Base-by-base conservation (phyloP, 2,888 invertebrate species). In the Lepetodrilus schrolli region DNA sequence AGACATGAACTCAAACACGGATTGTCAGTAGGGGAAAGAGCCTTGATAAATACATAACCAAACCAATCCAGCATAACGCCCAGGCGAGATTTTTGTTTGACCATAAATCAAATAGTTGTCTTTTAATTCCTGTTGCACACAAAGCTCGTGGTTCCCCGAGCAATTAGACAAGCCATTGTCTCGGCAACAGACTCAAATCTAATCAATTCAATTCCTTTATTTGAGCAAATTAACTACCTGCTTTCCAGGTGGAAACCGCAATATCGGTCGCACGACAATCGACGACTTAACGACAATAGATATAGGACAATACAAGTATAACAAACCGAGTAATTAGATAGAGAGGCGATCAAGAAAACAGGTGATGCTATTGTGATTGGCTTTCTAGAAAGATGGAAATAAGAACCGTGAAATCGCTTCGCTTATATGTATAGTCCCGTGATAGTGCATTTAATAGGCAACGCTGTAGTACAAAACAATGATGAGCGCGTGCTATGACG, bases 141-240 rank as follows among this genome's bases (percentile, higher is more conserved):
- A 23, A 43, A 58, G 58, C 58, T 58, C 26, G 10, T n/a, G 30
- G 58, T 34, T 30, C 34, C 34, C 58, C 30, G 13, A 30, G 58
- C 58, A 58, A 58, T 58, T 58, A 58, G 58, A 58, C 34, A 34
- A 26, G 26, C 34, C 34, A 58, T 58, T 58, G 58, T 58, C 30
- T 30, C 21, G 30, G 10, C 58, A 26, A 30, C 17, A 26, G 58
- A 58, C 58, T 58, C 21, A 23, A 30, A 8, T 58, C 58, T 30
- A 58, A 58, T 58, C 58, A 58, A 58, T 58, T 58, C 58, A 30
- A 58, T 58, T 58, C 58, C 34, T 58, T 58, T 58, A 58, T 58
- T 58, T 58, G 58, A 30, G 58, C 13, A 58, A 58, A 58, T 58
- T 23, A 58, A 58, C 26, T 58, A 58, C 58, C 58, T 58, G 30